phyloP scores from a whole-genome alignment of 2,797 vertebrate species.

The Coregonus sp. region DNA sequence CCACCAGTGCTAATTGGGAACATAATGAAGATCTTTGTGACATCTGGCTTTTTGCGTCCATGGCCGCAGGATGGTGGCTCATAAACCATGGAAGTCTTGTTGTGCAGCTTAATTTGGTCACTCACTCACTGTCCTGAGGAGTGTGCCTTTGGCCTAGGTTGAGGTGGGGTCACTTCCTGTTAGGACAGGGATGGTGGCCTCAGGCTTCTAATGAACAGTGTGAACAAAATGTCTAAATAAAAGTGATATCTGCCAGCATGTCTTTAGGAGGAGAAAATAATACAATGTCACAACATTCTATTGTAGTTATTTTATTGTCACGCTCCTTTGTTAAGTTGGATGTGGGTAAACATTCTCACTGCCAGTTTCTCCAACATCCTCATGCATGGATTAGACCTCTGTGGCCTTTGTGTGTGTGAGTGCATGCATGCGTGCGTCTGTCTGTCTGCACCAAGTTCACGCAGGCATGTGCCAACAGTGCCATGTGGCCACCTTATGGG shows the following conservation, averaged over 20 bases:
- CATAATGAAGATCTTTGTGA: slow-evolving; percentile 23
- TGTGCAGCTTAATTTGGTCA: slow-evolving; percentile 1
- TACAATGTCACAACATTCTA: neutral
- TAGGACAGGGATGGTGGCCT: neutral
- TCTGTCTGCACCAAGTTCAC: neutral
- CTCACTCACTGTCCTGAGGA: neutral
- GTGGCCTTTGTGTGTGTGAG: neutral
- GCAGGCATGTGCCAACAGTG: neutral
- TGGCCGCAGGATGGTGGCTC: neutral
- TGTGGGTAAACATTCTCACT: neutral
- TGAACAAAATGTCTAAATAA: no score
- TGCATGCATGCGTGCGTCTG: neutral
- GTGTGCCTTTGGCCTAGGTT: slow-evolving; percentile 13
- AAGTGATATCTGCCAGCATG: neutral
- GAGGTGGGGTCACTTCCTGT: slow-evolving; percentile 27
- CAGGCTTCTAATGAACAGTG: neutral
- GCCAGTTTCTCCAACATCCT: neutral
- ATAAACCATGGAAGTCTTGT: neutral
- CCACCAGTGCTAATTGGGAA: slow-evolving; percentile 16
- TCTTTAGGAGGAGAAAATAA: neutral
- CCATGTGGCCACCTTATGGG: neutral
- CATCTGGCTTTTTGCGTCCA: neutral
- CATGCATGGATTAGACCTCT: neutral
- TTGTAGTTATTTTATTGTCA: neutral
- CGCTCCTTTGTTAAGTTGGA: neutral